phyloP scores from a whole-genome alignment of 2,888 invertebrate genomes.

The Leptopterna dolabrata region DNA sequence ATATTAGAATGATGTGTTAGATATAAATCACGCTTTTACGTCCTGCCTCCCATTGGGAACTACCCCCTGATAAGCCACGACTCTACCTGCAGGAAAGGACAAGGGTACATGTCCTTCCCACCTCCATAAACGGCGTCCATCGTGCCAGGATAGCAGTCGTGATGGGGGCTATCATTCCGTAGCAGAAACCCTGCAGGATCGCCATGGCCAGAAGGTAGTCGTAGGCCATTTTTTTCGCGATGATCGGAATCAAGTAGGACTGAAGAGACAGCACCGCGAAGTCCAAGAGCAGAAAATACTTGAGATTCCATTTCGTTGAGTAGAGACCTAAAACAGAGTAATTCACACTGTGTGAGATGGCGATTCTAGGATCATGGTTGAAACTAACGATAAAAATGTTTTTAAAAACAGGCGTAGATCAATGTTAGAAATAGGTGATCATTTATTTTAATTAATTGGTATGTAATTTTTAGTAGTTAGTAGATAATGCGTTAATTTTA shows the following conservation, averaged over 20 bases:
- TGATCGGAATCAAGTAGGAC: slow-evolving; percentile 36
- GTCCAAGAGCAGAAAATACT: slow-evolving; percentile 38
- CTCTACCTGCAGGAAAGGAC: slow-evolving; percentile 15
- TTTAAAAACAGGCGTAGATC: too few relatives aligned
- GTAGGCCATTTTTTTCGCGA: slow-evolving; percentile 16
- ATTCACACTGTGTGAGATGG: too few relatives aligned
- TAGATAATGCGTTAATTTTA: too few relatives aligned
- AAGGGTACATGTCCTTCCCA: slow-evolving; percentile 24
- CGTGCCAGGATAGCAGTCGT: slow-evolving; percentile 25
- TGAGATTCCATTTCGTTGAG: slow-evolving; percentile 26
- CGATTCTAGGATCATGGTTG: too few relatives aligned
- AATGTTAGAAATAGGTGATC: too few relatives aligned
- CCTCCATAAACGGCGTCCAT: slow-evolving; percentile 38
- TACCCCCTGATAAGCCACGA: too few relatives aligned
- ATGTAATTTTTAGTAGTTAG: too few relatives aligned
- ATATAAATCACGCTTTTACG: neutral
- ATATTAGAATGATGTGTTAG: too few relatives aligned
- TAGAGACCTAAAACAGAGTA: neutral
- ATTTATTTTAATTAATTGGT: too few relatives aligned
- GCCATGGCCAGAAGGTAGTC: neutral
- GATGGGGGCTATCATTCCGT: slow-evolving; percentile 31
- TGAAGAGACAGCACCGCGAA: slow-evolving; percentile 19
- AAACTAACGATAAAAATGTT: too few relatives aligned
- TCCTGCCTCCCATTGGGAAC: neutral
- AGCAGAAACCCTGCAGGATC: slow-evolving; percentile 10